Conservation (phyloP, 2,797 vertebrate species). For the Esox lucius region DNA sequence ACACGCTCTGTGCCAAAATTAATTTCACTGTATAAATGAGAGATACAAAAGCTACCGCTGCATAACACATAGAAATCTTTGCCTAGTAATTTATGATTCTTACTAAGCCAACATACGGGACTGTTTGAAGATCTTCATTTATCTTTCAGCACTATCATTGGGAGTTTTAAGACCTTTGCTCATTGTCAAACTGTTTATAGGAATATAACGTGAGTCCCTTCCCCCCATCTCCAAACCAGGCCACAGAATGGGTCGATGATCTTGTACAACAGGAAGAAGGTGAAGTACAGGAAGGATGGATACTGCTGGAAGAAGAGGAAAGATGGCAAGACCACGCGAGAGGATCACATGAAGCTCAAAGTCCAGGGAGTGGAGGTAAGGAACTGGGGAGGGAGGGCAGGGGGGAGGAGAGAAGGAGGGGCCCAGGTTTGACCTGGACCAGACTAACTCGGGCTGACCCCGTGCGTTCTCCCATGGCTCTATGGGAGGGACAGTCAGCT, state of each 20-base stretch:
- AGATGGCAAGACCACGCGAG: slow-evolving; percentile 95
- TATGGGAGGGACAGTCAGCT: slow-evolving; percentile 66
- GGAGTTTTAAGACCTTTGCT: slow-evolving; percentile 69
- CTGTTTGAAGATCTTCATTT: no score
- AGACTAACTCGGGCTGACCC: slow-evolving; percentile 26
- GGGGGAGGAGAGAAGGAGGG: slow-evolving; percentile 26
- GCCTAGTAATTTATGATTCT: slow-evolving; percentile 50
- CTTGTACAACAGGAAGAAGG: slow-evolving; percentile 98
- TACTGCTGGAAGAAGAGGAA: slow-evolving; percentile 99
- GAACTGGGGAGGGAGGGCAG: slow-evolving; percentile 54
- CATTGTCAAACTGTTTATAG: slow-evolving; percentile 69
- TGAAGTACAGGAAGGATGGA: slow-evolving; percentile 98
- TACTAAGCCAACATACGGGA: slow-evolving; percentile 25
- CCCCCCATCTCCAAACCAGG: slow-evolving; percentile 58
- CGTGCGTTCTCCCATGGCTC: slow-evolving; percentile 60
- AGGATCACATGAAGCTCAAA: slow-evolving; percentile 98
- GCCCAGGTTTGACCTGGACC: slow-evolving; percentile 30
- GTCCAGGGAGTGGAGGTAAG: slow-evolving; percentile 97
- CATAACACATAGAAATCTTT: no score
- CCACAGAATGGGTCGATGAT: slow-evolving; percentile 99
- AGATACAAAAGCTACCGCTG: no score
- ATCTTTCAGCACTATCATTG: slow-evolving; percentile 38
- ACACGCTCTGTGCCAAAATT: not conserved
- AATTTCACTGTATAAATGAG: no score
- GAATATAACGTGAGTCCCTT: slow-evolving; percentile 58